A percentile compares a stretch with the other conserved stretches of the same genome.
phyloP scores from a whole-genome alignment of 1,140 invertebrate genomes.

The Chrysoperla carnea region DNA sequence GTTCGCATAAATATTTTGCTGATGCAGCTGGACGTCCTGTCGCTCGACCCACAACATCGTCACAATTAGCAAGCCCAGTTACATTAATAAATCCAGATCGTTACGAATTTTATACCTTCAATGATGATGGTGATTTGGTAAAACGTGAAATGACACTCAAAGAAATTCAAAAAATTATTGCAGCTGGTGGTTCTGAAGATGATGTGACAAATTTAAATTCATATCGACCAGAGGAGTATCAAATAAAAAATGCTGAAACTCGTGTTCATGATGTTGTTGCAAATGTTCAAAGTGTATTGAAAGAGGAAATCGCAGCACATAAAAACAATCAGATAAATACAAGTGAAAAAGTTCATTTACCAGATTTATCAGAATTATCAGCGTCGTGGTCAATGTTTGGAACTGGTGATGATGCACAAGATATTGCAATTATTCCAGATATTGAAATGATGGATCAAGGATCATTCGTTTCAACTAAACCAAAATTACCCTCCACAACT shows the following conservation, averaged over 20 bases:
- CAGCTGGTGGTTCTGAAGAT: slow-evolving; percentile 48
- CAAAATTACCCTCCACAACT: neutral
- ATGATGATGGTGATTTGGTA: slow-evolving; percentile 60
- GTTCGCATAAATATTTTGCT: slow-evolving; percentile 29
- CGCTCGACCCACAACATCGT: slow-evolving; percentile 28
- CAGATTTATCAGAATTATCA: slow-evolving; percentile 49
- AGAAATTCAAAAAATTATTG: slow-evolving; percentile 67
- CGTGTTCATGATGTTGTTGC: slow-evolving; percentile 55
- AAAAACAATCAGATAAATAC: slow-evolving; percentile 35
- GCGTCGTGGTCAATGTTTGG: slow-evolving; percentile 62
- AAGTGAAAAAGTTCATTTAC: slow-evolving; percentile 27
- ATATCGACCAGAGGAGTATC: slow-evolving; percentile 4
- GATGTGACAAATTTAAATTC: slow-evolving; percentile 7
- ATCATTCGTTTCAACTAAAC: neutral
- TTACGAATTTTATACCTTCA: slow-evolving; percentile 72
- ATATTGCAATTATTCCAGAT: slow-evolving; percentile 31
- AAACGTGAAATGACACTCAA: slow-evolving; percentile 65
- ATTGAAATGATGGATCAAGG: slow-evolving; percentile 29
- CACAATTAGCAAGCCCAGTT: slow-evolving; percentile 50
- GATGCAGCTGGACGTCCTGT: slow-evolving; percentile 41
- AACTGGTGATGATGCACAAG: slow-evolving; percentile 38
- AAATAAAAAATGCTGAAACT: neutral
- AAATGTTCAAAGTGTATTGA: slow-evolving; percentile 64
- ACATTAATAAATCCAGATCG: slow-evolving; percentile 55
- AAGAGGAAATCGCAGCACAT: slow-evolving; percentile 49